Evolutionary conservation across 2,888 invertebrate species (phyloP), one percentile per base, ranked within the genome.

Genomic region (Amitus sp.): DNA sequence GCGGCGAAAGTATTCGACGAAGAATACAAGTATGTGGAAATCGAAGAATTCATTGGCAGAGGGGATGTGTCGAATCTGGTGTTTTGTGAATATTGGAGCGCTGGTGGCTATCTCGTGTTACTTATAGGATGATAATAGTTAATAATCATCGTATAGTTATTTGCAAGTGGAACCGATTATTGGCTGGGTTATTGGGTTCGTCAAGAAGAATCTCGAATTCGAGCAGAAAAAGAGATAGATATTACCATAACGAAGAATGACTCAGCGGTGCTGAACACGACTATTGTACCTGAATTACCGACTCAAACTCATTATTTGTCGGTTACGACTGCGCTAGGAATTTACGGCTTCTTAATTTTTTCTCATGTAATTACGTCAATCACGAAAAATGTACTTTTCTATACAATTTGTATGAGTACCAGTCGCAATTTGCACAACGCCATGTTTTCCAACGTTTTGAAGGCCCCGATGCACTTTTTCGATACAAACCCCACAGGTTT

Each of bases 401-500:
- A 89, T 73, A 87, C 87, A 2, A 37, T 57, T 7, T 43, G 40
- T 19, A 7, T 92, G 87, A 87, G 86, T 9, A 88, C 94, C 0
- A 93, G 94, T 0, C 86, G 87, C 62, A 87, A 86, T 58, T 85
- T 96, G 1, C 96, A 96, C 80, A 88, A 91, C 72, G 85, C 84
- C n/a, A 95, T 96, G 94, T 95, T 96, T 80, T 83, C 86, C 40
- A 87, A 90, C 45, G 86, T 96, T 72, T 84, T 95, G 4, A 85
- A 89, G 64, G 88, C 93, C 0, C 90, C 90, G 0, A 92, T 95
- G 87, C 82, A 88, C 12, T 96, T 96, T 84, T 96, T 96, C 77
- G 93, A 95, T 72, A 87, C 85, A 0, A 96, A 95, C 83, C 91
- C 95, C 1, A 89, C 90, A 58, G 92, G 92, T 86, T 82, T 23